Percentiles rank a stretch among this genome's conserved stretches.
These are phyloP conservation scores for Listronotus bonariensis DNA, from an alignment of 1,140 invertebrate genomes.

Conservation along the genomic window DNA sequence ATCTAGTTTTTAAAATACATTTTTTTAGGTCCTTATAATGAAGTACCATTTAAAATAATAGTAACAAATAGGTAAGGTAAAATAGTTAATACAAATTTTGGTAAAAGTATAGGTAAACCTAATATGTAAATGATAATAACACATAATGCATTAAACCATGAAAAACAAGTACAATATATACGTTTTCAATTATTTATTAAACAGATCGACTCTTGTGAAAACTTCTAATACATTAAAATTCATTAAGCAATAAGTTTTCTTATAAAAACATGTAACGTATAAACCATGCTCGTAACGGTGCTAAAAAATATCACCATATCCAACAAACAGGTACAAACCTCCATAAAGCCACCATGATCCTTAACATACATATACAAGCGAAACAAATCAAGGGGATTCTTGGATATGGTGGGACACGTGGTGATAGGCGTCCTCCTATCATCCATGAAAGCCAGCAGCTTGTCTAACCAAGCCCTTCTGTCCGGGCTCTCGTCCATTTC, in stretches of 20 bases:
- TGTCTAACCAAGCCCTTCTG: conserved; percentile 87
- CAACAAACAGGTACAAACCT: conserved; percentile 69
- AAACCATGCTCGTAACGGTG: conserved; percentile 34
- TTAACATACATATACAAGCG: conserved; percentile 92
- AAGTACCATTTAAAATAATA: too few species aligned
- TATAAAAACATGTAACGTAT: conserved; percentile 19
- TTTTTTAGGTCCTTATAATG: too few species aligned
- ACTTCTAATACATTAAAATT: conserved; percentile 2
- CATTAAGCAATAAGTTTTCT: not conserved
- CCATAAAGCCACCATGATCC: conserved; percentile 95
- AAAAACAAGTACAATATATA: too few species aligned
- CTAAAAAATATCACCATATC: conserved; percentile 7
- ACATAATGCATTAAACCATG: too few species aligned
- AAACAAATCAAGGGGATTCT: conserved; percentile 97
- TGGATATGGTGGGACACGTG: conserved; percentile 95
- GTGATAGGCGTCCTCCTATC: conserved; percentile 90
- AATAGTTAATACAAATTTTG: too few species aligned
- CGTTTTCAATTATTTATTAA: too few species aligned
- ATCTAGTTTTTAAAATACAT: too few species aligned
- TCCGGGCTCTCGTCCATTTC: conserved; percentile 97
- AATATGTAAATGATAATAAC: too few species aligned
- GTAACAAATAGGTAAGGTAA: too few species aligned
- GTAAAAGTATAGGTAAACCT: too few species aligned
- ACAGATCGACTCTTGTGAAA: not conserved
- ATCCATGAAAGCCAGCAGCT: conserved; percentile 92